phyloP scores from a whole-genome alignment of 53 echinoderm and acorn worm species.

The Henricia sp. region DNA sequence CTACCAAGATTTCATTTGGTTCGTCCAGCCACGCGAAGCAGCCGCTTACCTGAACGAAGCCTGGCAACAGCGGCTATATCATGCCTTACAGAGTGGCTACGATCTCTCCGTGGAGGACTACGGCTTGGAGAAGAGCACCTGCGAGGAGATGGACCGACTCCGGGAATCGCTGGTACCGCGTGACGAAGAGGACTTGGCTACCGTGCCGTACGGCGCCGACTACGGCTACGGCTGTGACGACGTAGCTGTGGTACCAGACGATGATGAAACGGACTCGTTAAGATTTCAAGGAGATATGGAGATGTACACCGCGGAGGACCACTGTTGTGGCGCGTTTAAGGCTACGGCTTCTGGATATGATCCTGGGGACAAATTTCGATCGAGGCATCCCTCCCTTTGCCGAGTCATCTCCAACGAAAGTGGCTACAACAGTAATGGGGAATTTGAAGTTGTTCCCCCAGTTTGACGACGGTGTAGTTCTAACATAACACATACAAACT shows the following conservation, averaged over 20 bases:
- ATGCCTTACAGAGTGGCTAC: slow-evolving; percentile 6
- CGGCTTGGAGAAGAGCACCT: background rate
- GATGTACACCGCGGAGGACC: no score
- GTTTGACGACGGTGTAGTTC: slow-evolving; percentile 13
- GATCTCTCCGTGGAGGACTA: background rate
- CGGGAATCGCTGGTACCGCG: slow-evolving; percentile 2
- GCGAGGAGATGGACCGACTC: slow-evolving; percentile 28
- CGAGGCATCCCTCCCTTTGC: slow-evolving; percentile 28
- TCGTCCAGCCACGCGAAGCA: slow-evolving; percentile 91
- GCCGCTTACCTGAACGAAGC: slow-evolving; percentile 66
- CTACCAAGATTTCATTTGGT: slow-evolving; percentile 85
- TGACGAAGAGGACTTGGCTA: slow-evolving; percentile 57
- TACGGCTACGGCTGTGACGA: slow-evolving; percentile 10
- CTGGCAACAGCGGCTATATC: slow-evolving; percentile 63
- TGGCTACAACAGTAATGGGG: slow-evolving; percentile 73
- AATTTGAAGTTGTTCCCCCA: background rate
- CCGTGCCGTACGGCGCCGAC: slow-evolving; percentile 56
- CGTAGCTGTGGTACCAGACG: slow-evolving; percentile 40
- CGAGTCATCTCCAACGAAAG: slow-evolving; percentile 71
- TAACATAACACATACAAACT: no score
- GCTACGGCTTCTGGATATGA: background rate
- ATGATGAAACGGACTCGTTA: slow-evolving; percentile 4
- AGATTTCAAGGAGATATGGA: slow-evolving; percentile 33
- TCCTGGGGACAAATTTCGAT: background rate
- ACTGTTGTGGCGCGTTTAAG: background rate